A percentile compares a stretch with the other conserved stretches of the same genome.
These are phyloP conservation scores for Andrena marginata DNA, from an alignment of 2,888 invertebrate species.

Conservation along the genomic window DNA sequence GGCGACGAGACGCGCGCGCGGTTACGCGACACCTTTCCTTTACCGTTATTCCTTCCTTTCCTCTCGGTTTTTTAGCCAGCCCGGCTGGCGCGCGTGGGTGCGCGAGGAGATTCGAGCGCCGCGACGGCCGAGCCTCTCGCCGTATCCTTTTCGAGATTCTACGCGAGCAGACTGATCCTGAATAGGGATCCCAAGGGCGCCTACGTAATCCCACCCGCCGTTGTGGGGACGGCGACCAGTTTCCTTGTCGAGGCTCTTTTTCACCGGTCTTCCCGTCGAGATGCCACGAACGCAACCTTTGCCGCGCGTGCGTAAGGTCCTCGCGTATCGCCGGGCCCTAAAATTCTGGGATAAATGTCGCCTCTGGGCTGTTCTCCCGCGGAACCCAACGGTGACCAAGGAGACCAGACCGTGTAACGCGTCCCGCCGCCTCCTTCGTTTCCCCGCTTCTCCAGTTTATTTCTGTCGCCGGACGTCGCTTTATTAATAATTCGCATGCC, in stretches of 20 bases:
- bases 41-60: conserved; percentile 34
- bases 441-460: background rate
- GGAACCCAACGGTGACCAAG: background rate
- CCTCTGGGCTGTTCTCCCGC: background rate
- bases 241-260: conserved; percentile 71
- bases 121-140: conserved; percentile 36
- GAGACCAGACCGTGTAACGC: conserved; percentile 22
- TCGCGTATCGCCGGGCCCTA: background rate
- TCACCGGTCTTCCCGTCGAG: conserved; percentile 73
- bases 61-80: background rate
- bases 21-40: conserved; percentile 42
- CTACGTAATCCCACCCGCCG: conserved; percentile 80
- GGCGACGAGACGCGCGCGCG: background rate
- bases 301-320: background rate
- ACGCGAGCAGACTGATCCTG: conserved; percentile 73
- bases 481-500: conserved; percentile 4
- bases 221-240: conserved; percentile 77
- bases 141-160: conserved; percentile 75
- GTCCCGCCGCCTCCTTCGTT: background rate
- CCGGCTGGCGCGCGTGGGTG: conserved; percentile 37
- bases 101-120: conserved; percentile 18
- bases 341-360: background rate
- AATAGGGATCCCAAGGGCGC: conserved; percentile 80
- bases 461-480: conserved; percentile 3
- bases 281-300: conserved; percentile 15